Percentiles rank a stretch among this genome's conserved stretches.
These are phyloP conservation scores for Phocoena sinus DNA, from an alignment of 2,113 vertebrate species.

Conservation along the genomic window DNA sequence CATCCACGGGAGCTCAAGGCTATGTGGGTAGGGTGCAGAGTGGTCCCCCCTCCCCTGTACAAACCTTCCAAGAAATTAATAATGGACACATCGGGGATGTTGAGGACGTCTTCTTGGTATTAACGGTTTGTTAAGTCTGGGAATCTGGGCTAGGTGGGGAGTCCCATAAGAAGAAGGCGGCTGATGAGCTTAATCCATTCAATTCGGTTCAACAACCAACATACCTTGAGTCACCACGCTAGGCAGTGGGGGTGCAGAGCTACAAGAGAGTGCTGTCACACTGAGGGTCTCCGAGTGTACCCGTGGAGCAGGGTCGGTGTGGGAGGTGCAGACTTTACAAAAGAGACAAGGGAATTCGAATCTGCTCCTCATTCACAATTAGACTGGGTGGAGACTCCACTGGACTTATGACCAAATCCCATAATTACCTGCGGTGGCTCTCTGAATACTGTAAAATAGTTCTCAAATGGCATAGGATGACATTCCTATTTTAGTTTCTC, in stretches of 20 bases:
- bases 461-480: not conserved
- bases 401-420: not conserved
- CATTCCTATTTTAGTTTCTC: not conserved
- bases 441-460: not conserved
- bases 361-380: not conserved
- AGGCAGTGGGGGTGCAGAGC: not conserved
- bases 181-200: not conserved
- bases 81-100: not conserved
- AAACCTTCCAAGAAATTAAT: not conserved
- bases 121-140: not conserved
- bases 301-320: rapidly evolving
- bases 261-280: not conserved
- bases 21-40: not conserved
- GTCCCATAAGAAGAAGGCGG: not conserved
- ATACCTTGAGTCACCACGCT: not conserved
- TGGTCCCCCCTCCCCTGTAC: not conserved
- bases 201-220: not conserved
- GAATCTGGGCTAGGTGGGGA: not conserved
- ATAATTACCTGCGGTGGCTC: not conserved
- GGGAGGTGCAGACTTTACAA: not conserved
- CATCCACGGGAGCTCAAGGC: not conserved
- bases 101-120: not conserved
- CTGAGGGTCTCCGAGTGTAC: not conserved
- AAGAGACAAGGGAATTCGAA: not conserved
- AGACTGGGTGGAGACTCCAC: not conserved